Base-by-base conservation (phyloP, 2,888 invertebrate genomes). In the Sinhomidia bicolor region DNA sequence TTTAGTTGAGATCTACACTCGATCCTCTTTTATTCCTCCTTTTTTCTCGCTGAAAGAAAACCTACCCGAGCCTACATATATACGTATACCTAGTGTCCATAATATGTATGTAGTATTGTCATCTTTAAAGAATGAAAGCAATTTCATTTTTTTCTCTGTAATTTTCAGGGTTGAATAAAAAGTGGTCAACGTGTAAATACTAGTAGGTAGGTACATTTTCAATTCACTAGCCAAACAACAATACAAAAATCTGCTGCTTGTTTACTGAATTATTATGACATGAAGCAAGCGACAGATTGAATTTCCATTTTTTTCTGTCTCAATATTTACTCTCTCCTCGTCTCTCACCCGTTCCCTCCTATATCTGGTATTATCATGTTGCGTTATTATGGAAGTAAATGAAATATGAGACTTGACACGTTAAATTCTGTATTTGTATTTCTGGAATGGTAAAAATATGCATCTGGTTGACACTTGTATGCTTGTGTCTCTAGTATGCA, bases 381-480 rank as follows among this genome's bases (percentile, higher is more conserved):
- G 78, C 14, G 32, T 78, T 32, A 17, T 54, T 29, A 54, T 9
- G 54, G 17, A 51, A 51, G 32, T 54, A 78, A 71, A 78, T 54
- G 78, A 78, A 78, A 78, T 54, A 78, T 36, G 78, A 78, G 51
- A 23, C 78, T 51, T 78, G 54, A 54, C 83, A 71, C 54, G n/a
- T n/a, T n/a, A n/a, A n/a, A n/a, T n/a, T 78, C 78, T 78, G 29
- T 29, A 7, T 17, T 5, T 54, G 5, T 54, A 44, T 7, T 23
- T 10, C 26, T 6, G 10, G 23, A 14, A 36, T 17, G 41, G 20
- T 12, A 20, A 41, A 20, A 41, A 26, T 41, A 51, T 32, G 85
- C 85, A 85, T 85, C 76, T 85, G 85, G 78, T 51, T 85, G 78
- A 76, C 85, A 85, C 85, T 85, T 85, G 85, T 65, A 41, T 54